Percentiles rank a stretch among this genome's conserved stretches.
Evolutionary conservation across 2,113 vertebrate species (phyloP).

Genomic region (Rhinopithecus roxellana): DNA sequence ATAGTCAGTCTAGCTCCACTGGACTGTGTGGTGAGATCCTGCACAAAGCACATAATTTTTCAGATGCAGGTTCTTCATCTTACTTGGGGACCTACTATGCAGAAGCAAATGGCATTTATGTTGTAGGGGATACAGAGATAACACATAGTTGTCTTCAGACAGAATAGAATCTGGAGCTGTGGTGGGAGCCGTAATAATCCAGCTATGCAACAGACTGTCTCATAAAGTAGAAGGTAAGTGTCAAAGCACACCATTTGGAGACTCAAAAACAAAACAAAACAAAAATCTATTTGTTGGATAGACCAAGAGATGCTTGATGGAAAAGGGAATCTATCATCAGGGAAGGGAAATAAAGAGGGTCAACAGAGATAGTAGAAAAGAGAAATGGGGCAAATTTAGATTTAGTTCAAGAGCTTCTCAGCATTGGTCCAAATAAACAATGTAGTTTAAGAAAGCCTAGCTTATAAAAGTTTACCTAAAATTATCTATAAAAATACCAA

Average conservation of each 20-base stretch:
- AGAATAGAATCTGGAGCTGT: neutral
- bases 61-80: neutral
- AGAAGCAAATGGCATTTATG: neutral
- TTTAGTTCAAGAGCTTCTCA: neutral
- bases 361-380: neutral
- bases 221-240: neutral
- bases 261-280: neutral
- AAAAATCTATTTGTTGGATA: neutral
- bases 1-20: neutral
- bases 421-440: neutral
- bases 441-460: neutral
- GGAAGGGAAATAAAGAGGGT: neutral
- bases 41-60: neutral
- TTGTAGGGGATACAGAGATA: neutral
- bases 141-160: neutral
- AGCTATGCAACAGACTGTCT: neutral
- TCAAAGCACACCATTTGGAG: neutral
- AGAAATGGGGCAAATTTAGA: neutral
- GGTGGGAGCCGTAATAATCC: neutral
- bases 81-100: neutral
- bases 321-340: neutral
- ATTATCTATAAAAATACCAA: neutral
- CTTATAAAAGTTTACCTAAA: neutral
- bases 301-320: neutral
- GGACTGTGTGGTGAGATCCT: neutral